Percentiles rank a stretch among this genome's conserved stretches.
Conservation (phyloP, 1,140 invertebrate genomes). For the Drosophila nasuta region DNA sequence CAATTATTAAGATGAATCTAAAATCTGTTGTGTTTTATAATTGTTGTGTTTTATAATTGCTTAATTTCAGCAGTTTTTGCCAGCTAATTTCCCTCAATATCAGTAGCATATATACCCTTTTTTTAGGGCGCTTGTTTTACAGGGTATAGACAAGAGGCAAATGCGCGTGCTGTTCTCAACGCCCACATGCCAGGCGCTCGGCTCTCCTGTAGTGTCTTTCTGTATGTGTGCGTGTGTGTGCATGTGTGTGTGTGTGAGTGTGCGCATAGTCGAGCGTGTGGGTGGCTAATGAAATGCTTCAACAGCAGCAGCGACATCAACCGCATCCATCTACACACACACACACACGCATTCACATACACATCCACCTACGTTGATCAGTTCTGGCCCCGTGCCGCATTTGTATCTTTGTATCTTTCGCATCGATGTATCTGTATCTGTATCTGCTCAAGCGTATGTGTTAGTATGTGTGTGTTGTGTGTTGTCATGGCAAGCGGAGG, state of each 20-base stretch:
- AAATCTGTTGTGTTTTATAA: too few species aligned
- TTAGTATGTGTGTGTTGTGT: conserved; percentile 25
- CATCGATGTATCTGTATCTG: conserved; percentile 13
- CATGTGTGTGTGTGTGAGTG: conserved; percentile 43
- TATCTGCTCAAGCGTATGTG: neutral
- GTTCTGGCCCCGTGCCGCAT: conserved; percentile 19
- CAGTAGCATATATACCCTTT: neutral
- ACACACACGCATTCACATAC: conserved; percentile 21
- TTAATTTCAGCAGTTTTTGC: conserved; percentile 1
- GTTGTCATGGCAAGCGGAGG: conserved; percentile 62
- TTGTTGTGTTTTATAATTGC: too few species aligned
- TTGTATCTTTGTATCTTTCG: conserved; percentile 8
- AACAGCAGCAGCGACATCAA: conserved; percentile 72
- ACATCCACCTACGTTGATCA: conserved; percentile 55
- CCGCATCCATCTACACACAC: conserved; percentile 41
- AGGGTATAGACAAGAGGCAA: conserved; percentile 59
- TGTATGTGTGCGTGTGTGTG: conserved; percentile 20
- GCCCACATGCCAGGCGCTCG: conserved; percentile 60
- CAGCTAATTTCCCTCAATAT: too few species aligned
- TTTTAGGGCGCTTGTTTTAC: neutral
- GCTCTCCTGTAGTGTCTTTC: conserved; percentile 24
- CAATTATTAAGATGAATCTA: too few species aligned
- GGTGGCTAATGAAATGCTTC: conserved; percentile 82
- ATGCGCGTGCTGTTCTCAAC: conserved; percentile 66
- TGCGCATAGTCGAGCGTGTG: conserved; percentile 57